Base-by-base conservation (phyloP, 1,140 invertebrate species). In the Aphis gossypii region DNA sequence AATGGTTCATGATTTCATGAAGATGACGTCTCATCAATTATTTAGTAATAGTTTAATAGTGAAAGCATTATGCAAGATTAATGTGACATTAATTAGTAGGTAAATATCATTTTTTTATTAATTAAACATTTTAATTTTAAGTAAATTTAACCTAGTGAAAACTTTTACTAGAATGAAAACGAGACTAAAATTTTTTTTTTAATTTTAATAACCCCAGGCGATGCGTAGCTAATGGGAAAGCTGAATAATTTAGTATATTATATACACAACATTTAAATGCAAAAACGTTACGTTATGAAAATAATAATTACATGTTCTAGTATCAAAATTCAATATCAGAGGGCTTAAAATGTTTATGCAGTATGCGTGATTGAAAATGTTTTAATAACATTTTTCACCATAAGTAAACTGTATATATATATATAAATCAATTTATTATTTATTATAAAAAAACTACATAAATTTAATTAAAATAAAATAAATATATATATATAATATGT, bases 1-100 rank as follows among this genome's bases (percentile, higher is more conserved):
- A 89, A 89, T 56, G 51, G 35, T 41, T 56, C 7, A 56, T 41
- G 88, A 89, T 23, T 41, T 56, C 7, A 41, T 41, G 88, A 89
- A 14, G 48, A 89, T 89, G 88, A 89, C 56, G 35, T 11, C 88
- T 9, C 51, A 56, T 89, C n/a, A 38, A n/a, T 54, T 89, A 89
- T 51, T 54, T 48, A 89, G 48, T 89, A 18, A 46, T 76, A 76
- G 25, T 38, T 18, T 23, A 84, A 86, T 89, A 54, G 88, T 89
- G 88, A 89, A 89, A 89, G 88, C 51, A 89, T 89, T 38, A 56
- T 89, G 23, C 21, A 56, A 89, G 30, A 89, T 23, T 38, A 56
- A 89, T 56, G 51, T 56, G 51, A 56, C 51, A 41, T 3, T 89
- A 89, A 89, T 89, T 56, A 38, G 7, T 56, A 56, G 38, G 23